Conservation (phyloP, 2,888 invertebrate species). For the Drosophila neonasuta region DNA sequence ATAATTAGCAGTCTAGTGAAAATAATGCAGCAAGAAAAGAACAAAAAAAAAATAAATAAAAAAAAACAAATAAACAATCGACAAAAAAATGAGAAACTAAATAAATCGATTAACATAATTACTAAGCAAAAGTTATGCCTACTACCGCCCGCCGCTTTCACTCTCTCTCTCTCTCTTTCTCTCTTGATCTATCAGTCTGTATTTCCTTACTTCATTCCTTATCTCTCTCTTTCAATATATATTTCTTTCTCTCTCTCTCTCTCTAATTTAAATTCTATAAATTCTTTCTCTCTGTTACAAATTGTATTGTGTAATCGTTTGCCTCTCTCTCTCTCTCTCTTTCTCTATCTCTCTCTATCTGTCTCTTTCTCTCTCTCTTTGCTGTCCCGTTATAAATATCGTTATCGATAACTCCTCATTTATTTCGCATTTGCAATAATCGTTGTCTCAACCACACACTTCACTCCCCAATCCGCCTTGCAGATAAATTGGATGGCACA, state of each 20-base stretch:
- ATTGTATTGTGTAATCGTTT: slow-evolving; percentile 57
- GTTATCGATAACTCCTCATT: slow-evolving; percentile 12
- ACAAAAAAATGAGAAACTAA: slow-evolving; percentile 16
- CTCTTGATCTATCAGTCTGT: slow-evolving; percentile 36
- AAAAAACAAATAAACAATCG: slow-evolving; percentile 6
- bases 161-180: slow-evolving; percentile 57
- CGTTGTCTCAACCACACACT: slow-evolving; percentile 7
- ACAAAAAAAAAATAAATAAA: background rate
- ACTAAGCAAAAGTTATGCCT: slow-evolving; percentile 73
- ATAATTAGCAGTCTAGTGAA: no score
- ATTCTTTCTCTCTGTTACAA: slow-evolving; percentile 35
- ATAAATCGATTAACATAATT: slow-evolving; percentile 21
- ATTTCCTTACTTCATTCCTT: slow-evolving; percentile 34
- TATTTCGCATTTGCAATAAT: slow-evolving; percentile 4
- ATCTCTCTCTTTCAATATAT: slow-evolving; percentile 37
- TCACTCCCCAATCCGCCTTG: slow-evolving; percentile 83
- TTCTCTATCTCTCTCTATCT: slow-evolving; percentile 11
- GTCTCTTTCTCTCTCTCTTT: slow-evolving; percentile 38
- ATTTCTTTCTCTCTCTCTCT: slow-evolving; percentile 35
- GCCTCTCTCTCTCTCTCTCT: slow-evolving; percentile 36
- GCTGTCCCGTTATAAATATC: slow-evolving; percentile 45
- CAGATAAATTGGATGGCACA: slow-evolving; percentile 98
- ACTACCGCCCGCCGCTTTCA: slow-evolving; percentile 75
- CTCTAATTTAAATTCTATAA: slow-evolving; percentile 24
- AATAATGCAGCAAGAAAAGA: slow-evolving; percentile 52